Evolutionary conservation across 2,797 vertebrate species (phyloP).

Genomic region (Aselliscus stoliczkanus): DNA sequence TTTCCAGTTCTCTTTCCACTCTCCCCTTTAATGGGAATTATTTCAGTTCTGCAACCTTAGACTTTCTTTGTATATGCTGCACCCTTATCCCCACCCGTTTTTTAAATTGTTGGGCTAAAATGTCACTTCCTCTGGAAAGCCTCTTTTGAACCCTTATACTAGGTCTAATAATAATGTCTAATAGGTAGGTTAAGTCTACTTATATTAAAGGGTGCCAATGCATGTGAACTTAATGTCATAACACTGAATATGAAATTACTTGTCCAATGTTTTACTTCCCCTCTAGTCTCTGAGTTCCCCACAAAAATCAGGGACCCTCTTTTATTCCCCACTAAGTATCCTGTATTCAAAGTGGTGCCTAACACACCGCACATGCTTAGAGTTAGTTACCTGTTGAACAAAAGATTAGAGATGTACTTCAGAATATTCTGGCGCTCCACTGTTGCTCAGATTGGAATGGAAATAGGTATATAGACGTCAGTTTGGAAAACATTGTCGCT

Average conservation of each 20-base stretch:
- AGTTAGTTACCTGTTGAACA: not conserved
- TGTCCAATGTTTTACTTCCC: not conserved
- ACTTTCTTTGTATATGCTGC: not conserved
- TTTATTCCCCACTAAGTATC: not conserved
- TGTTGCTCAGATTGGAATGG: not conserved
- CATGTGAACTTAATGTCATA: not conserved
- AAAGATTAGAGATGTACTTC: not conserved
- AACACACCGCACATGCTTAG: not conserved
- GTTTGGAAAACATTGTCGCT: not conserved
- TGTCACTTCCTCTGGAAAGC: not conserved
- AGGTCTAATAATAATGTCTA: not conserved
- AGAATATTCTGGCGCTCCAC: not conserved
- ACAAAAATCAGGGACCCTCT: not conserved
- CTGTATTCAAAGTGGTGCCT: not conserved
- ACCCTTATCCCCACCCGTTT: too few species aligned
- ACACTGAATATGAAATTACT: not conserved
- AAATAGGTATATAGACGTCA: not conserved
- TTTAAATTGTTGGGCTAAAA: not conserved
- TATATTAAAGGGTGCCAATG: not conserved
- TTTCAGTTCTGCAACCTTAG: not conserved
- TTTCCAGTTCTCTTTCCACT: not conserved
- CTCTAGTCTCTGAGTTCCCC: not conserved
- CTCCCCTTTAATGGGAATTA: not conserved
- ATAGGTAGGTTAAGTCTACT: not conserved
- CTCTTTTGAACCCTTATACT: not conserved